These are phyloP conservation scores for Osmoderma eremita DNA, from an alignment of 2,888 invertebrate species.

Conservation along the genomic window DNA sequence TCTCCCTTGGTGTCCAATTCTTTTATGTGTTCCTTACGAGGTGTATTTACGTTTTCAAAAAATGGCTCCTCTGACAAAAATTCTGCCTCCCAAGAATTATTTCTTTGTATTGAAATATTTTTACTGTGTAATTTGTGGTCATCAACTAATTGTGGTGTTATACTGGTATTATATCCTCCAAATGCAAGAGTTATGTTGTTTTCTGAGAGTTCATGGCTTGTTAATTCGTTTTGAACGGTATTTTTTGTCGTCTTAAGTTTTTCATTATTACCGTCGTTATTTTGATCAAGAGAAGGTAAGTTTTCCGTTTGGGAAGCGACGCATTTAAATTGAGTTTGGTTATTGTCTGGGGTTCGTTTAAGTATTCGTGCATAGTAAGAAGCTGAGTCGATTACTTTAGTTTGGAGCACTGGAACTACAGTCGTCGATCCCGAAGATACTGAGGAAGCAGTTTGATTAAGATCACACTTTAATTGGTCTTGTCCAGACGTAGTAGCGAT, in stretches of 20 bases:
- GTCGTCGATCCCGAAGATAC: background rate
- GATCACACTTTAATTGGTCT: slow-evolving; percentile 2
- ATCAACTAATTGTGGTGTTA: background rate
- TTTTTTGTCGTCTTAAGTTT: background rate
- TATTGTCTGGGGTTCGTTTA: background rate
- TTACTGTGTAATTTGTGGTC: background rate
- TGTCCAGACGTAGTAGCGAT: background rate
- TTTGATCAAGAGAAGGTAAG: background rate
- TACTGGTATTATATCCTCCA: background rate
- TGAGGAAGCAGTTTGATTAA: slow-evolving; percentile 21
- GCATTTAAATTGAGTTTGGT: slow-evolving; percentile 1
- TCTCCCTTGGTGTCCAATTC: background rate
- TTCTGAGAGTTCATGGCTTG: background rate
- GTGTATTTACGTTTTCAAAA: background rate
- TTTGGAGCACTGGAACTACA: background rate
- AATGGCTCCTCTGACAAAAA: slow-evolving; percentile 23
- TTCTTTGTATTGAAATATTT: background rate
- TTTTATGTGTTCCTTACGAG: background rate
- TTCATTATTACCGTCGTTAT: background rate
- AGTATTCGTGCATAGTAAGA: slow-evolving; percentile 10
- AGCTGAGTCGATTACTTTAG: slow-evolving; percentile 1
- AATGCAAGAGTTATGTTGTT: background rate
- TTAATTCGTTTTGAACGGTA: background rate
- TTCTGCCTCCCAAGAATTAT: slow-evolving; percentile 32
- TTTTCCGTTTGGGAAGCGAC: slow-evolving; percentile 14